These are phyloP conservation scores for Eupeodes luniger DNA, from an alignment of 2,888 invertebrate genomes.

Conservation along the genomic window DNA sequence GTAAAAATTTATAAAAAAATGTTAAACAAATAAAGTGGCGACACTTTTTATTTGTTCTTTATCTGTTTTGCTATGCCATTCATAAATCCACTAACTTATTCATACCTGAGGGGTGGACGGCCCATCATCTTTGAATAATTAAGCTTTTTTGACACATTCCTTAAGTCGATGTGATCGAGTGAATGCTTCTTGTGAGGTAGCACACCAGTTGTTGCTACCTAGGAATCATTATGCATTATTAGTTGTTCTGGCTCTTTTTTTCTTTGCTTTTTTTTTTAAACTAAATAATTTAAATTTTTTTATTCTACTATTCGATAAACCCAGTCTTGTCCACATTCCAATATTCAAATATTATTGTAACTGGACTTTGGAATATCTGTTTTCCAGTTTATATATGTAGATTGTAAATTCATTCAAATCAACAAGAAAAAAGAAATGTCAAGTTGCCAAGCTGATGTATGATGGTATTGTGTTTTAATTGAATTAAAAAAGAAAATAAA, in stretches of 20 bases:
- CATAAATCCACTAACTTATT: constrained; percentile 42
- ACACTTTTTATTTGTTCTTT: background rate
- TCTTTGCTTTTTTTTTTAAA: background rate
- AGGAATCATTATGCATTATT: constrained; percentile 12
- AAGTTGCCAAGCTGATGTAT: constrained; percentile 7
- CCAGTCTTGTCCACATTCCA: background rate
- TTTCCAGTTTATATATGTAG: background rate
- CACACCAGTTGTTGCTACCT: background rate
- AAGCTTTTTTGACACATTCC: constrained; percentile 4
- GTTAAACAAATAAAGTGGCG: background rate
- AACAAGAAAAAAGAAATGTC: background rate
- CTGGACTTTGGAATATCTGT: background rate
- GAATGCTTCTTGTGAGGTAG: background rate
- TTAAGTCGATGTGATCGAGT: background rate
- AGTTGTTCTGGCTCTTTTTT: background rate
- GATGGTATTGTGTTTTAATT: constrained; percentile 50
- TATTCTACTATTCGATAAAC: background rate
- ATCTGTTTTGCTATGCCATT: constrained; percentile 21
- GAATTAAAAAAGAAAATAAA: constrained; percentile 55
- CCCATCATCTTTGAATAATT: constrained; percentile 14
- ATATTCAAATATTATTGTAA: background rate
- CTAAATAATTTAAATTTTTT: background rate
- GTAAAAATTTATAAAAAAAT: background rate
- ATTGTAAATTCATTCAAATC: background rate
- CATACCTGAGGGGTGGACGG: background rate